Evolutionary conservation across 2,888 invertebrate genomes (phyloP), one percentile per base, ranked within the genome.

Genomic region (Idaea aversata): DNA sequence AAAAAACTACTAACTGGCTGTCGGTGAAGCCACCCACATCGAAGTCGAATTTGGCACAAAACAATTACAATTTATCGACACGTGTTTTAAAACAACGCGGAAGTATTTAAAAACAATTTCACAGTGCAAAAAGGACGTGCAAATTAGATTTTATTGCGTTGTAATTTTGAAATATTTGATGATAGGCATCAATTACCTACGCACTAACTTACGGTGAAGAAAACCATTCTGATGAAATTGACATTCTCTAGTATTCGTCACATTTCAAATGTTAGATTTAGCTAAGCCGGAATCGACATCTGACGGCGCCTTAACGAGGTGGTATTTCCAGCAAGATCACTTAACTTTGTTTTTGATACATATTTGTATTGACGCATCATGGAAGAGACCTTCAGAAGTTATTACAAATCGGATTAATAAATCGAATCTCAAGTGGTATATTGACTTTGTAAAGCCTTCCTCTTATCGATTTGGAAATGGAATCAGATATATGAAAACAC

Each of bases 1-100:
- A 47, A 47, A 47, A 47, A 47, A 47, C 47, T 47, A 47, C 47
- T 10, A 47, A 47, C 47, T 47, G 47, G 13, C 47, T 47, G 47
- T 47, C 47, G 47, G 7, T 47, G 47, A 71, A 73, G 78, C 88
- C 91, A 88, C 90, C 88, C 91, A 90, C 90, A 80, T 80, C 66
- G 87, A 70, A 74, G 70, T 77, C 76, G 71, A 84, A 84, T 85
- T 81, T 82, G 74, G 78, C 77, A 82, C 78, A 74, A 80, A 75
- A 72, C 80, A 81, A 80, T 73, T 76, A 83, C 74, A 73, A 75
- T 47, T 47, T 47, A 47, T 47, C 47, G 47, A 47, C 47, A 47
- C 47, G 47, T 47, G 47, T 47, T 47, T 10, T 47, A 47, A 47
- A 47, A 47, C 47, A 47, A 47, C 47, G 47, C 47, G 47, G 47